A percentile compares a stretch with the other conserved stretches of the same genome.
phyloP scores from a whole-genome alignment of 2,888 invertebrate species.

The Mantis religiosa region DNA sequence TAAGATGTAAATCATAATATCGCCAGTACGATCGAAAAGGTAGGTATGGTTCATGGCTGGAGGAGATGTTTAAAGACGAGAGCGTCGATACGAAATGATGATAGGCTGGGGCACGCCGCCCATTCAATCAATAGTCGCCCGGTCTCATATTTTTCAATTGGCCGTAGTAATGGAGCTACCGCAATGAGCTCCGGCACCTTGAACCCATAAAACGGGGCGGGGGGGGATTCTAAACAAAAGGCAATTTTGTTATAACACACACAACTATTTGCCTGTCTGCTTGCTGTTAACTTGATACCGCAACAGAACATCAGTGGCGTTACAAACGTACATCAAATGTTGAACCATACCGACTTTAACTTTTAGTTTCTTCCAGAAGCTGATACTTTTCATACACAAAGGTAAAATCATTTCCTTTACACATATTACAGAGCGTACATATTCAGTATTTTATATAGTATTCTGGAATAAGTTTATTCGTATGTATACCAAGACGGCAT shows the following conservation, averaged over 20 bases:
- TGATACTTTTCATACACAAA: too few relatives aligned
- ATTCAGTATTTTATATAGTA: too few relatives aligned
- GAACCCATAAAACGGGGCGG: neutral
- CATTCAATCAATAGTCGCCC: conserved; percentile 3
- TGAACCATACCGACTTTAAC: too few relatives aligned
- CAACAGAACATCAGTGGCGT: neutral
- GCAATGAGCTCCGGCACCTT: neutral
- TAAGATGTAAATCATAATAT: neutral
- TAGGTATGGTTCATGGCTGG: neutral
- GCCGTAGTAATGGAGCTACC: neutral
- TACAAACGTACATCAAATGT: too few relatives aligned
- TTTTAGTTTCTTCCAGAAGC: too few relatives aligned
- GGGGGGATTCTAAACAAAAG: conserved; percentile 8
- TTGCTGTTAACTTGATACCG: conserved; percentile 6
- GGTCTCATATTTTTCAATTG: conserved; percentile 5
- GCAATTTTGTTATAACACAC: conserved; percentile 11
- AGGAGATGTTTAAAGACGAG: neutral
- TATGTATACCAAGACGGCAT: too few relatives aligned
- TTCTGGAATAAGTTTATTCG: too few relatives aligned
- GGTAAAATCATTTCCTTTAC: too few relatives aligned
- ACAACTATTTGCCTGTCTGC: conserved; percentile 1
- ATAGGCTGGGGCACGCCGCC: neutral
- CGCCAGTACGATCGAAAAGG: neutral
- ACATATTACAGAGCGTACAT: too few relatives aligned
- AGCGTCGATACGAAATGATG: neutral